Conservation (phyloP, 2,797 vertebrate species). For the Petrocephalus schoutedeni region DNA sequence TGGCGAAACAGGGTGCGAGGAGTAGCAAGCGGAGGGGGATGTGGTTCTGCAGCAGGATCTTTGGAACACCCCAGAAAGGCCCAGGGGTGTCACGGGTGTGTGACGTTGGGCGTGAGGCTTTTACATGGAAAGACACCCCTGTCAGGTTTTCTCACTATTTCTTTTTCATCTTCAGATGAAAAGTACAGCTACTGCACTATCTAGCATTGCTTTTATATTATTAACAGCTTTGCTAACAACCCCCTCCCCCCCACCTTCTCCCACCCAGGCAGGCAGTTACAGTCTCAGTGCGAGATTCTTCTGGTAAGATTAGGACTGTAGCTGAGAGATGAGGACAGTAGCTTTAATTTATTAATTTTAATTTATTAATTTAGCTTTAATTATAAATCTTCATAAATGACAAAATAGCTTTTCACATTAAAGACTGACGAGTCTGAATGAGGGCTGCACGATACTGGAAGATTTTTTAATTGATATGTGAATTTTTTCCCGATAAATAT, state of each 20-base stretch:
- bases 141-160: not conserved
- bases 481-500: not conserved
- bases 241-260: not conserved
- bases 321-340: not conserved
- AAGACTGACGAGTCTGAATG: not conserved
- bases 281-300: not conserved
- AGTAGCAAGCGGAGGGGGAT: not conserved
- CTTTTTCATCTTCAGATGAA: constrained; percentile 23
- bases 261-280: constrained; percentile 17
- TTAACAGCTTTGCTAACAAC: not conserved
- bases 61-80: not conserved
- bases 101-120: not conserved
- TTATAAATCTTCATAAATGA: not conserved
- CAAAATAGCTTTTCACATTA: not conserved
- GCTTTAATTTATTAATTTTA: not conserved
- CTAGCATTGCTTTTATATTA: constrained; percentile 25
- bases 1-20: not conserved
- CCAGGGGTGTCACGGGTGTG: not conserved
- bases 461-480: not conserved
- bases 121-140: not conserved
- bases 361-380: not conserved
- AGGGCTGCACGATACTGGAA: not conserved
- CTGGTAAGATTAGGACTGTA: not conserved
- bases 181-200: not conserved
- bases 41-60: not conserved